phyloP scores from a whole-genome alignment of 1,140 invertebrate genomes.

The Scaptomyza graminum region DNA sequence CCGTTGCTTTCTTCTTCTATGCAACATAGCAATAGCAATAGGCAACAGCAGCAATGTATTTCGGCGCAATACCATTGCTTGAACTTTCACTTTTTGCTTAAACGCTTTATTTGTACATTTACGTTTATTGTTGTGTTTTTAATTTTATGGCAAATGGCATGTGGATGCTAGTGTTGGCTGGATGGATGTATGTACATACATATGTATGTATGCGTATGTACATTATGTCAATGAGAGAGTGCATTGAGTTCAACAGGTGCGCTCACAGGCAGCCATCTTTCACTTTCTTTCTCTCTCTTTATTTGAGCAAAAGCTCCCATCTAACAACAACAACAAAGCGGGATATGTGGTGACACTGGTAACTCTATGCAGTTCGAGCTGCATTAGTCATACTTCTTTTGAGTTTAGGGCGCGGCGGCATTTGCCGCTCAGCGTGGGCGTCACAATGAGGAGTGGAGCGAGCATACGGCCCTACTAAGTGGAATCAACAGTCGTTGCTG shows the following conservation, averaged over 20 bases:
- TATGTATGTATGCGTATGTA: neutral
- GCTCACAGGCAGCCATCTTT: slow-evolving; percentile 34
- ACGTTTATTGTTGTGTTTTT: slow-evolving; percentile 47
- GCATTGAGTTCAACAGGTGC: slow-evolving; percentile 47
- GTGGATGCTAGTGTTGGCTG: neutral
- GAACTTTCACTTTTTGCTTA: slow-evolving; percentile 76
- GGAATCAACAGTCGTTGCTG: slow-evolving; percentile 61
- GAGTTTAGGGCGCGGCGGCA: slow-evolving; percentile 38
- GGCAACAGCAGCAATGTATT: slow-evolving; percentile 32
- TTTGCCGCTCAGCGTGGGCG: slow-evolving; percentile 32
- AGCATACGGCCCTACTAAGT: slow-evolving; percentile 44
- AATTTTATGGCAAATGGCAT: slow-evolving; percentile 38
- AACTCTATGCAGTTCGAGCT: slow-evolving; percentile 18
- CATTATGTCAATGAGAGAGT: slow-evolving; percentile 45
- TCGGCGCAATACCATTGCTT: slow-evolving; percentile 59
- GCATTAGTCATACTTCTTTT: slow-evolving; percentile 45
- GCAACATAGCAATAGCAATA: slow-evolving; percentile 31
- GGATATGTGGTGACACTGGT: neutral
- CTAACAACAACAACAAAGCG: slow-evolving; percentile 2
- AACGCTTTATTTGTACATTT: slow-evolving; percentile 61
- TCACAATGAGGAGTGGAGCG: slow-evolving; percentile 24
- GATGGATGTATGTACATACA: neutral
- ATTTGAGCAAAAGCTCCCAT: slow-evolving; percentile 17
- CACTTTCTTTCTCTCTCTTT: slow-evolving; percentile 46
- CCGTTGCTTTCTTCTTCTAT: slow-evolving; percentile 59